phyloP scores from a whole-genome alignment of 2,113 vertebrate species.

The Indicator indicator region DNA sequence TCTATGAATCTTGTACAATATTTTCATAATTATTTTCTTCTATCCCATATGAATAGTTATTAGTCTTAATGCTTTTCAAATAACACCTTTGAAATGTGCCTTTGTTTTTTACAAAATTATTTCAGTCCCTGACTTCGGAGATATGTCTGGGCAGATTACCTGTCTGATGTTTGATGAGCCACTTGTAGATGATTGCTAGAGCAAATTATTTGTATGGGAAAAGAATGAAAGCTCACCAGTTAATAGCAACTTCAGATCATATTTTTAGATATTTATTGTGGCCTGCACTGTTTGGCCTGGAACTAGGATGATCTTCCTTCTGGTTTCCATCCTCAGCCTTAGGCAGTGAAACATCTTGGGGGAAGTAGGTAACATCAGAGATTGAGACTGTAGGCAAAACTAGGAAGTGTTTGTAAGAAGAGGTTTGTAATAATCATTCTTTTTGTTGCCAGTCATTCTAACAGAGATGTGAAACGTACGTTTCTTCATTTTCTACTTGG shows the following conservation, averaged over 20 bases:
- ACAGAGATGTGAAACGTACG: background rate
- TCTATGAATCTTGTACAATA: background rate
- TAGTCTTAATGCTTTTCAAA: conserved; percentile 53
- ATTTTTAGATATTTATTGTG: conserved; percentile 54
- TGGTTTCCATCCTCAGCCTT: conserved; percentile 25
- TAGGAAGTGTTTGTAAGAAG: background rate
- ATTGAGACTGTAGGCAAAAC: conserved; percentile 22
- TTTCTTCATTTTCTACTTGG: background rate
- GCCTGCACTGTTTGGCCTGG: conserved; percentile 20
- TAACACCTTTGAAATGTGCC: conserved; percentile 45
- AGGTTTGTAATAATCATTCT: background rate
- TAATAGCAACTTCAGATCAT: conserved; percentile 49
- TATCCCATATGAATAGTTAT: conserved; percentile 61
- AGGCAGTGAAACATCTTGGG: conserved; percentile 17
- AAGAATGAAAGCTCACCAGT: conserved; percentile 42
- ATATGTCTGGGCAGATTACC: conserved; percentile 69
- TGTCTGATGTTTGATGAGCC: conserved; percentile 29
- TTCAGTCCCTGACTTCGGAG: conserved; percentile 38
- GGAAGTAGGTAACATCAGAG: conserved; percentile 32
- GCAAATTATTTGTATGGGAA: conserved; percentile 56
- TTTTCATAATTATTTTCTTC: conserved; percentile 50
- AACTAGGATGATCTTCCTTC: background rate
- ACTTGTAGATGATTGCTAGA: conserved; percentile 22
- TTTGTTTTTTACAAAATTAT: conserved; percentile 41
- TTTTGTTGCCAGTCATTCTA: background rate